Evolutionary conservation across 2,797 vertebrate species (phyloP).

Genomic region (Urophycis tenuis): DNA sequence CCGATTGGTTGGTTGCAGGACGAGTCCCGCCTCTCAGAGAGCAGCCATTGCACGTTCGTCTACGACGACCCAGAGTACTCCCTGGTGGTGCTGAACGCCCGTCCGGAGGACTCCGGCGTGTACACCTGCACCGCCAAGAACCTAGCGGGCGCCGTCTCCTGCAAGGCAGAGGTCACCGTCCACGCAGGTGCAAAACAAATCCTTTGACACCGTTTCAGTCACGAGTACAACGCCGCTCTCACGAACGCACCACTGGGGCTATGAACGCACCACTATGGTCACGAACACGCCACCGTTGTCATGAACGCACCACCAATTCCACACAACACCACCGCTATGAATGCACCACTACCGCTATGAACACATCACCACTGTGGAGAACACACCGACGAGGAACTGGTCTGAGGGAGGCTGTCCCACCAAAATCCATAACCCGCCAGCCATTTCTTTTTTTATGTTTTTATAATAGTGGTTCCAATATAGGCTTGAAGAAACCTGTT

Average conservation of each 20-base stretch:
- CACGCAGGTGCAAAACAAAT: slow-evolving; percentile 71
- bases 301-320: too few species aligned
- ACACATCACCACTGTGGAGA: neutral
- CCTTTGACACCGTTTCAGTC: neutral
- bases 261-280: neutral
- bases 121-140: slow-evolving; percentile 90
- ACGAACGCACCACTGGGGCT: neutral
- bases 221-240: neutral
- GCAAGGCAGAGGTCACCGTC: slow-evolving; percentile 90
- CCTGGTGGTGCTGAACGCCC: slow-evolving; percentile 81
- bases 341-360: neutral
- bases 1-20: slow-evolving; percentile 67
- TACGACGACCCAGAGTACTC: slow-evolving; percentile 91
- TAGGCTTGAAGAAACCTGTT: neutral
- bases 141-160: slow-evolving; percentile 82
- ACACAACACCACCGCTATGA: neutral
- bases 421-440: neutral
- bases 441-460: too few species aligned
- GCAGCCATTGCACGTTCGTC: slow-evolving; percentile 87
- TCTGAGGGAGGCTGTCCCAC: neutral
- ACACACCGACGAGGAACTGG: neutral
- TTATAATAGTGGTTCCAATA: neutral
- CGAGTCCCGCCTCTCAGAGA: slow-evolving; percentile 78
- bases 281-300: neutral
- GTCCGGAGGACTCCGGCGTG: slow-evolving; percentile 76